Base-by-base conservation (phyloP, 2,113 vertebrate genomes). In the Scomber japonicus region DNA sequence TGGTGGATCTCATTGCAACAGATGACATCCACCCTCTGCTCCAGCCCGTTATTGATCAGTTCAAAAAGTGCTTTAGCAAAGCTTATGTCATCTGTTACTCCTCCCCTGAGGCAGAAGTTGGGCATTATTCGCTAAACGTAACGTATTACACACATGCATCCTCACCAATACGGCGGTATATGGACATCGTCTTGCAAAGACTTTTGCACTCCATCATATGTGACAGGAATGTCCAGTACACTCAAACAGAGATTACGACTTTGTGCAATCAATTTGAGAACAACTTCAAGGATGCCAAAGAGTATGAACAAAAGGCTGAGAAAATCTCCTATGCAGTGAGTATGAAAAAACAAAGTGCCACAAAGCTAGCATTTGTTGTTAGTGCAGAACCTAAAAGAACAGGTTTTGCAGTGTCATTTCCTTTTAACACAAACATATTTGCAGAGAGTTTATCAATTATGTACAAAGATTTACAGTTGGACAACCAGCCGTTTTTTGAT, bases 21-120 rank as follows among this genome's bases (percentile, higher is more conserved):
- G 97, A 99, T 16, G 97, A 98, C 76, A 86, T 98, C 87, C 96
- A 98, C 63, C 97, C 97, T 0, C 83, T 88, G 4, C 89, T 98
- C 71, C 92, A 95, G 0, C 94, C 94, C 0, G 86, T 93, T 0
- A 16, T 76, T n/a, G 67, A 94, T 15, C 94, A 96, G 63, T 95
- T 97, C 83, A 90, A 93, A 63, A 93, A 77, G 7, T 91, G 95
- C 55, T 78, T 90, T 44, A 80, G 85, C 60, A 97, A 94, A 71
- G 94, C 96, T 0, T 85, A 83, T 5, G 62, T 95, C 1, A 75
- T 93, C 19, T 81, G 95, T 13, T 95, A 93, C n/a, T 94, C 93
- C 2, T 90, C 83, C 0, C 15, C 27, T 0, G 24, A 78, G 83
- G 94, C 92, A 0, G 81, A 53, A 0, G 71, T 85, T 0, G 92